Base-by-base conservation (phyloP, 2,797 vertebrate species). In the Cephalopachus bancanus region DNA sequence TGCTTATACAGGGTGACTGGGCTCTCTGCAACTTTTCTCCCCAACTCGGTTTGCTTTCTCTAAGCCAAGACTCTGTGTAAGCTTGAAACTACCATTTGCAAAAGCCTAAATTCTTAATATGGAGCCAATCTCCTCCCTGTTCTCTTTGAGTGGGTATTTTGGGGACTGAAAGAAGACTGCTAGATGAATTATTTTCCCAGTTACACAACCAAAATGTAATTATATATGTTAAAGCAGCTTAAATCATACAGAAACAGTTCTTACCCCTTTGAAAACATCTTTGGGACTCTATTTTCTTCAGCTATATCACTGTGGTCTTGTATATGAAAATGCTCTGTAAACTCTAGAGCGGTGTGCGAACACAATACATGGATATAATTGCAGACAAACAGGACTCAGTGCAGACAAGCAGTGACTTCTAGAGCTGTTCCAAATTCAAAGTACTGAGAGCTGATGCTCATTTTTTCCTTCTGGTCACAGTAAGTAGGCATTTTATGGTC, bases 401-500 rank as follows among this genome's bases (percentile, higher is more conserved):
- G n/a, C n/a, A n/a, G n/a, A n/a, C n/a, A n/a, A n/a, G 33, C 49
- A 55, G 22, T 1, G 1, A 60, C 37, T 92, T 79, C 22, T 12
- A 60, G 80, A 86, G 20, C 2, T 10, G 22, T 15, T 64, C 53
- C 49, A 10, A 49, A 71, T 83, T 57, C 83, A 44, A 88, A 59
- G 28, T 16, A 30, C 30, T 5, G 37, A 53, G 51, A 26, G 0
- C 2, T 1, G 2, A 53, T 51, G 55, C 51, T 76, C 17, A 65
- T 53, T 6, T 3, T 53, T 57, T 65, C 24, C 37, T 76, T 85
- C 28, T 37, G 55, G 60, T 83, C 85, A 85, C 72, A 55, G 49
- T 64, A 88, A 97, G 94, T 7, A 59, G 49, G 84, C 53, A 60
- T 60, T 81, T 96, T 86, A 75, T 57, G 64, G 83, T 59, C 79